phyloP scores from a whole-genome alignment of 2,888 invertebrate species.

The Lithophane semibrunnea region DNA sequence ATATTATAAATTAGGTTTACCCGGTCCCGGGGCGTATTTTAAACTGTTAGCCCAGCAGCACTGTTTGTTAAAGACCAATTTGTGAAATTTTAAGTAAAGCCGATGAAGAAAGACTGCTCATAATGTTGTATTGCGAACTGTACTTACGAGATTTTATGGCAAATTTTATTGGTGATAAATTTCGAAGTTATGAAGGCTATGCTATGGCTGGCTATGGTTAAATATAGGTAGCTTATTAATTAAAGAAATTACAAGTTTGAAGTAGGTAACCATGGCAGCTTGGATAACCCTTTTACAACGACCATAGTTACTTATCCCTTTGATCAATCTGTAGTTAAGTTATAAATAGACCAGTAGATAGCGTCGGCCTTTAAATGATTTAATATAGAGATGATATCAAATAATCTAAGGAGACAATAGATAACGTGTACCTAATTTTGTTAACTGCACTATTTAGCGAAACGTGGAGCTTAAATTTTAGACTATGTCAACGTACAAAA shows the following conservation, averaged over 20 bases:
- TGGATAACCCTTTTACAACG: not conserved
- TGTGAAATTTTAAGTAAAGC: constrained; percentile 73
- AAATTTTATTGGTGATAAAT: constrained; percentile 57
- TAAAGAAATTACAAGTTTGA: constrained; percentile 21
- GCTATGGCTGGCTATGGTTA: constrained; percentile 40
- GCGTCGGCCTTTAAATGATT: not conserved
- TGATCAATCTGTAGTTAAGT: not conserved
- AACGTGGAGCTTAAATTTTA: constrained; percentile 40
- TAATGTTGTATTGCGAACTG: constrained; percentile 66
- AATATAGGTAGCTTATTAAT: constrained; percentile 44
- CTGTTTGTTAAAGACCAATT: constrained; percentile 78
- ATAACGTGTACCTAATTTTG: constrained; percentile 21
- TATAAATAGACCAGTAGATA: not conserved
- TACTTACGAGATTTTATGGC: constrained; percentile 65
- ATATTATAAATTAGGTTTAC: constrained; percentile 81
- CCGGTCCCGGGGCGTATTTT: constrained; percentile 73
- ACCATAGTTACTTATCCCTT: not conserved
- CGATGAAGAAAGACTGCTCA: constrained; percentile 68
- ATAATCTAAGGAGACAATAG: not conserved
- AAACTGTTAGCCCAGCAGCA: constrained; percentile 74
- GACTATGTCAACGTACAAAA: constrained; percentile 69
- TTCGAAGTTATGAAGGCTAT: constrained; percentile 55
- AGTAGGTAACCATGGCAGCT: not conserved
- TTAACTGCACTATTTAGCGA: constrained; percentile 23
- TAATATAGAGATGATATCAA: not conserved